Evolutionary conservation across 2,888 invertebrate genomes (phyloP).

Genomic region (Hirtodrosophila alboralis): DNA sequence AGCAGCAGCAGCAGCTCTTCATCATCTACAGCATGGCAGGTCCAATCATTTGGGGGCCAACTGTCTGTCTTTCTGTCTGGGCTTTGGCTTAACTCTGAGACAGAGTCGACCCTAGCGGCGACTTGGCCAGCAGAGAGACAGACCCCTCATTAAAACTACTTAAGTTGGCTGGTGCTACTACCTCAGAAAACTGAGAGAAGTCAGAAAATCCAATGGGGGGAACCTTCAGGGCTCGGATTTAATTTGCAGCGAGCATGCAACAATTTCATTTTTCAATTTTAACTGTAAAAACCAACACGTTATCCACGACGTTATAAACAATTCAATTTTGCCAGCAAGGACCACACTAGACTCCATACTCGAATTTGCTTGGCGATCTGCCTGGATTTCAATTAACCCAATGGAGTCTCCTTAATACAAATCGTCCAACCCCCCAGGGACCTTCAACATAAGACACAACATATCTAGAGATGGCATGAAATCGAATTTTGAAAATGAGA

Average conservation of each 20-base stretch:
- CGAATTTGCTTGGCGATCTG: slow-evolving; percentile 21
- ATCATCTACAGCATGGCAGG: slow-evolving; percentile 12
- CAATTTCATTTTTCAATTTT: slow-evolving; percentile 78
- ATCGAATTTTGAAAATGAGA: background rate
- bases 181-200: slow-evolving; percentile 15
- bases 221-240: slow-evolving; percentile 47
- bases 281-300: slow-evolving; percentile 80
- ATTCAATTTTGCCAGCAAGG: slow-evolving; percentile 66
- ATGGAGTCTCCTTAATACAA: slow-evolving; percentile 42
- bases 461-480: slow-evolving; percentile 32
- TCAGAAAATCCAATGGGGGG: slow-evolving; percentile 1
- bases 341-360: slow-evolving; percentile 54
- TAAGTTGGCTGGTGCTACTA: slow-evolving; percentile 62
- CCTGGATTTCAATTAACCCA: slow-evolving; percentile 70
- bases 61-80: slow-evolving; percentile 4
- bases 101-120: slow-evolving; percentile 48
- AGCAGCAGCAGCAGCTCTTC: too few species aligned
- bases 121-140: slow-evolving; percentile 39
- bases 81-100: slow-evolving; percentile 9
- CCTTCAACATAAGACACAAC: background rate
- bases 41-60: slow-evolving; percentile 24
- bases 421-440: slow-evolving; percentile 46
- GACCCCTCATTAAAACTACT: slow-evolving; percentile 74
- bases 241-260: slow-evolving; percentile 78
- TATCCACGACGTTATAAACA: slow-evolving; percentile 68